Percentiles rank a stretch among this genome's conserved stretches.
These are phyloP conservation scores for Bombus fervidus DNA, from an alignment of 1,140 invertebrate species.

Conservation along the genomic window DNA sequence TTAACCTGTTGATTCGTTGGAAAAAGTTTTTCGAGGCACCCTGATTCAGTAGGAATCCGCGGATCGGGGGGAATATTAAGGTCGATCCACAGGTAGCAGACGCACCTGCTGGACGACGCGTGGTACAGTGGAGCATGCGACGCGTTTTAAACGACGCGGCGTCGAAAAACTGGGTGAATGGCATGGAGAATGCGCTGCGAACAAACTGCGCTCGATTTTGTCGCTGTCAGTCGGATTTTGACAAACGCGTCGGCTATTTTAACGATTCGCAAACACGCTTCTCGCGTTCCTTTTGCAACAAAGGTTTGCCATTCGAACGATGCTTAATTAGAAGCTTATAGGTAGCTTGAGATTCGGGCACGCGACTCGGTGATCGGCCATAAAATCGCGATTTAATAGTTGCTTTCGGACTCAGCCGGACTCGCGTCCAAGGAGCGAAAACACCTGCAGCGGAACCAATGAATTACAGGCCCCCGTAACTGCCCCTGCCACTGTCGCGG, in stretches of 20 bases:
- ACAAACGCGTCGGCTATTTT: too few species aligned
- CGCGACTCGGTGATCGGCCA: conserved; percentile 63
- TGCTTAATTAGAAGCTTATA: conserved; percentile 31
- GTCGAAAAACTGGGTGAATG: not conserved
- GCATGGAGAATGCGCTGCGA: not conserved
- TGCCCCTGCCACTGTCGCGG: conserved; percentile 23
- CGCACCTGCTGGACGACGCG: conserved; percentile 58
- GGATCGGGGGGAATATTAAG: conserved; percentile 33
- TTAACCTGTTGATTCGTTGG: not conserved
- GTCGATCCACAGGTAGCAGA: conserved; percentile 30
- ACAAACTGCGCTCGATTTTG: not conserved
- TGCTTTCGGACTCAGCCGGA: conserved; percentile 40
- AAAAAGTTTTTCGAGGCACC: not conserved
- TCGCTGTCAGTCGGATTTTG: too few species aligned
- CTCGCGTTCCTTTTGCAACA: not conserved
- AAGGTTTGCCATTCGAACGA: too few species aligned
- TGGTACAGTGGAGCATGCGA: conserved; percentile 39
- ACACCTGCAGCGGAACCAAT: conserved; percentile 69
- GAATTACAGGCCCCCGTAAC: conserved; percentile 58
- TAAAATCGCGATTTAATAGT: conserved; percentile 75
- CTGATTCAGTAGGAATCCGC: not conserved
- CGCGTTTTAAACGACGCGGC: conserved; percentile 28
- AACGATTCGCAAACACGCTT: too few species aligned
- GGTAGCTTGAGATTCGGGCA: conserved; percentile 2
- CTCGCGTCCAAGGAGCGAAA: conserved; percentile 42